phyloP scores from a whole-genome alignment of 2,113 vertebrate species.

The Ophiodon elongatus region DNA sequence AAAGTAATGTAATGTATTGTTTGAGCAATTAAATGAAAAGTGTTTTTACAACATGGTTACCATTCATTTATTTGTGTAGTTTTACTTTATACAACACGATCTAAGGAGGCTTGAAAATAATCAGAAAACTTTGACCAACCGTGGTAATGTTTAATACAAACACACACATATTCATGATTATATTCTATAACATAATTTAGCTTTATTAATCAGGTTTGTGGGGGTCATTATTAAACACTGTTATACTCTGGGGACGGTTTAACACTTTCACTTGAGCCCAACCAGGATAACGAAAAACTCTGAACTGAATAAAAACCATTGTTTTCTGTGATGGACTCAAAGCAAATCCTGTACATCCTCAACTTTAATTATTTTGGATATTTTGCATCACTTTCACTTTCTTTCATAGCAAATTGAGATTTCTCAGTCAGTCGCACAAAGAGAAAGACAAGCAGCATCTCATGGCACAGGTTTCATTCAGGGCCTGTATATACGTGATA shows the following conservation, averaged over 20 bases:
- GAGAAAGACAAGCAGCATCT: not conserved
- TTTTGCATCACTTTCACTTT: not conserved
- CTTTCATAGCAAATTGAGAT: not conserved
- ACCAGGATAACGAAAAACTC: not conserved
- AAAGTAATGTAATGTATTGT: not conserved
- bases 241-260: not conserved
- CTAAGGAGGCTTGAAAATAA: not conserved
- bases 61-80: not conserved
- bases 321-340: not conserved
- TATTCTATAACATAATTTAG: not conserved
- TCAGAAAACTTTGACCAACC: not conserved
- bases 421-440: not conserved
- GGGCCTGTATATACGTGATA: not conserved
- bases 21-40: not conserved
- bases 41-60: not conserved
- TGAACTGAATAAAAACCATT: not conserved
- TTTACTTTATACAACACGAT: not conserved
- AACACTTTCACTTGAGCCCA: not conserved
- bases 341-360: too few relatives aligned
- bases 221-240: not conserved
- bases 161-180: conserved; percentile 1
- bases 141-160: not conserved
- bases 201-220: not conserved
- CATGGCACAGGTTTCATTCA: not conserved
- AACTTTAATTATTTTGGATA: conserved; percentile 6